A percentile compares a stretch with the other conserved stretches of the same genome.
phyloP scores from a whole-genome alignment of 2,797 vertebrate species.

The Mormyrops boulengeri region DNA sequence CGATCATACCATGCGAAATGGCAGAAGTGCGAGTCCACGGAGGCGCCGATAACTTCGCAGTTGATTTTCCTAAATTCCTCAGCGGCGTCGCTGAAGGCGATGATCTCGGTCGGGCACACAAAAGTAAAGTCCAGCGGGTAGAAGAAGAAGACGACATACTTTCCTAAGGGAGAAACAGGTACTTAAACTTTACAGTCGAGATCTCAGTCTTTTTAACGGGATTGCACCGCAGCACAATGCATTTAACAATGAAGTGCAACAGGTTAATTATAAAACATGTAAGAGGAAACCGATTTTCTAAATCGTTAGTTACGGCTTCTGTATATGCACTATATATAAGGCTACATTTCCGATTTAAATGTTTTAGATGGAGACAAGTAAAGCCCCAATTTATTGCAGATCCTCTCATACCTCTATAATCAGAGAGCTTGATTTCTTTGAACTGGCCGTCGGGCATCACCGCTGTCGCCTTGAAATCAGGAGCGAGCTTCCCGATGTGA shows the following conservation, averaged over 20 bases:
- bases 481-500: constrained; percentile 83
- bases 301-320: neutral
- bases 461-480: constrained; percentile 86
- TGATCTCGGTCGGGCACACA: constrained; percentile 96
- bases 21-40: constrained; percentile 92
- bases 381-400: neutral
- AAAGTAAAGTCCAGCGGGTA: constrained; percentile 98
- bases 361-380: neutral
- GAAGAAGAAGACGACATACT: constrained; percentile 95
- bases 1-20: constrained; percentile 86
- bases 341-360: too few relatives aligned
- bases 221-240: neutral
- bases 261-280: neutral
- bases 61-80: constrained; percentile 87
- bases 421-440: constrained; percentile 78
- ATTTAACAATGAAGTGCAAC: neutral
- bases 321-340: too few relatives aligned
- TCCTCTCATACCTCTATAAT: constrained; percentile 76
- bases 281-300: neutral
- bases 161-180: constrained; percentile 61
- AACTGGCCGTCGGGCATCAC: constrained; percentile 94
- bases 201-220: neutral
- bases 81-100: constrained; percentile 87
- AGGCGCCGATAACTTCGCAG: constrained; percentile 90
- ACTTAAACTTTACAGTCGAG: neutral